Conservation (phyloP, 2,888 invertebrate genomes). For the Ashinkailepas kermadecensis region DNA sequence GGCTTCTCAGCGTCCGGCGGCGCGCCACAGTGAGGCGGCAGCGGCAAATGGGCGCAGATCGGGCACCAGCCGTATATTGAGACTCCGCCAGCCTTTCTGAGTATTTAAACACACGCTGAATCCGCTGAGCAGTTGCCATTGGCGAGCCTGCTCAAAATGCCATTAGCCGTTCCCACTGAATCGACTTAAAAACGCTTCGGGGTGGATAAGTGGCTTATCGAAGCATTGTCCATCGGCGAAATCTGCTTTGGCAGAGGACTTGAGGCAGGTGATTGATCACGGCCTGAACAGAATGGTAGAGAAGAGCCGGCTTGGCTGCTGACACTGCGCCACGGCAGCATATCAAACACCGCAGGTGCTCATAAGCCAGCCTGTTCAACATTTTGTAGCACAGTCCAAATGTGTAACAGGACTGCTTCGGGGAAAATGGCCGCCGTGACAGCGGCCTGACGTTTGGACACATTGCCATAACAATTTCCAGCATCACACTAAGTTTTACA, state of each 20-base stretch:
- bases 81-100: not conserved
- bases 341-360: not conserved
- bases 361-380: not conserved
- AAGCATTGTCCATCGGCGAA: not conserved
- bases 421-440: not conserved
- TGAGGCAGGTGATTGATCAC: constrained; percentile 10
- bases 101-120: constrained; percentile 19
- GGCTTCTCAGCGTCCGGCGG: too few species aligned
- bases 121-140: constrained; percentile 15
- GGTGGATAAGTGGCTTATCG: constrained; percentile 4
- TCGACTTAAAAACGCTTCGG: not conserved
- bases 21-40: too few species aligned
- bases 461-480: constrained; percentile 14
- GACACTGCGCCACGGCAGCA: not conserved
- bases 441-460: not conserved
- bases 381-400: not conserved
- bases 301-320: not conserved
- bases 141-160: constrained; percentile 18
- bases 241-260: not conserved
- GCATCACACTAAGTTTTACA: not conserved
- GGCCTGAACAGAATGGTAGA: not conserved
- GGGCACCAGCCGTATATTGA: not conserved
- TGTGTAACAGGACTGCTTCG: not conserved
- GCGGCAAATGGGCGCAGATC: too few species aligned
- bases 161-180: constrained; percentile 13